Evolutionary conservation across 1,140 invertebrate species (phyloP), one percentile per base, ranked within the genome.

Genomic region (Hylaeus volcanicus): DNA sequence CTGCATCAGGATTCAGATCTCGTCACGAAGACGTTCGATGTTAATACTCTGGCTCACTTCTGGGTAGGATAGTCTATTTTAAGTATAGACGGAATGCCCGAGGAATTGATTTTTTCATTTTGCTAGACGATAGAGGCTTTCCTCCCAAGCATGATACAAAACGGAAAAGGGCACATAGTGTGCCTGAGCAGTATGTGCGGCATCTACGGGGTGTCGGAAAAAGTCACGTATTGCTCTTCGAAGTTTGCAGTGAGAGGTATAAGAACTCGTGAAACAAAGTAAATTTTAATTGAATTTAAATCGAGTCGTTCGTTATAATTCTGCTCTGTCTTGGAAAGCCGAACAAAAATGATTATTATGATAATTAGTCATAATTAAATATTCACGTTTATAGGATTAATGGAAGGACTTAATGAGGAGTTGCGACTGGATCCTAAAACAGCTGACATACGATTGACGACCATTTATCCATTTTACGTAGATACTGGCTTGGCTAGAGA

Each of bases 101-200:
- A 0, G 26, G 26, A 26, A 37, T 37, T 9, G 14, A 8, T 1
- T 51, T 48, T 80, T 64, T n/a, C 12, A 45, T 74, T 58, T 15
- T 53, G 56, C 55, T 4, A 96, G 96, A 97, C 96, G 0, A 94
- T 95, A 1, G 95, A 96, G 90, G 95, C 96, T 0, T 96, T 97
- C 92, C 93, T 99, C 11, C 98, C 98, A 0, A 95, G 95, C 58
- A 99, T 99, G 98, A 96, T 99, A 92, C 94, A 96, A 63, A 93
- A 94, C 14, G 96, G 97, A 81, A 95, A 95, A 74, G 98, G 98
- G 0, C 99, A 99, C 89, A 96, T 99, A 86, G 98, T 99, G 0
- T 98, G 97, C 4, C 96, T 99, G 72, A 97, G 98, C 3, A 98
- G 97, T 37, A 95, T 98, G 91, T 98, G 98, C 39, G 98, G 98